Conservation (phyloP, 2,113 vertebrate genomes). For the Labeo catla region DNA sequence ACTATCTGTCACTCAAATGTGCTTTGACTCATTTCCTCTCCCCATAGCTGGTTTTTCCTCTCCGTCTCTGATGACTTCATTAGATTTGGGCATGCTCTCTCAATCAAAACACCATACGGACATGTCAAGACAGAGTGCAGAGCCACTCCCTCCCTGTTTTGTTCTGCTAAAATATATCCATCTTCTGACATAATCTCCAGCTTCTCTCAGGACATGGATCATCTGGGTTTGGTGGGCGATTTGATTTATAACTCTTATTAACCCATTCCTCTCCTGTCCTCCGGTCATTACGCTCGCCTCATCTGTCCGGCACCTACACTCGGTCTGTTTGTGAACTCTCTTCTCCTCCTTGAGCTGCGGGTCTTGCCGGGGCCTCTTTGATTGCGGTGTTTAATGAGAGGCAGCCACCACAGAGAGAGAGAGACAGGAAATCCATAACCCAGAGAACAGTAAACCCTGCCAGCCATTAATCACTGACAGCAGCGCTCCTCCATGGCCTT, state of each 20-base stretch:
- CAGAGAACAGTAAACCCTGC: conserved; percentile 64
- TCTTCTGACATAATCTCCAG: conserved; percentile 29
- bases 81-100: conserved; percentile 49
- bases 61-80: conserved; percentile 55
- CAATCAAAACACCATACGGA: conserved; percentile 50
- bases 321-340: conserved; percentile 24
- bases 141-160: conserved; percentile 40
- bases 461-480: conserved; percentile 65
- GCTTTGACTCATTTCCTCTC: conserved; percentile 58
- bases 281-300: conserved; percentile 30
- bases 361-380: conserved; percentile 56
- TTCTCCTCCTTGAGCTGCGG: conserved; percentile 44
- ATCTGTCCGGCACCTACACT: conserved; percentile 18
- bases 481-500: conserved; percentile 59
- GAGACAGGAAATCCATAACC: conserved; percentile 66
- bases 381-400: conserved; percentile 64
- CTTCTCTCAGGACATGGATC: conserved; percentile 30
- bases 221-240: conserved; percentile 14
- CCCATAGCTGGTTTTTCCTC: conserved; percentile 45
- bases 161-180: conserved; percentile 26
- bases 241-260: conserved; percentile 51
- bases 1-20: conserved; percentile 57
- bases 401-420: conserved; percentile 59
- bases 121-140: conserved; percentile 22
- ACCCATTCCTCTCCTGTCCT: conserved; percentile 47